Percentiles rank a stretch among this genome's conserved stretches.
phyloP scores from a whole-genome alignment of 2,113 vertebrate species.

The Pyrgilauda ruficollis region DNA sequence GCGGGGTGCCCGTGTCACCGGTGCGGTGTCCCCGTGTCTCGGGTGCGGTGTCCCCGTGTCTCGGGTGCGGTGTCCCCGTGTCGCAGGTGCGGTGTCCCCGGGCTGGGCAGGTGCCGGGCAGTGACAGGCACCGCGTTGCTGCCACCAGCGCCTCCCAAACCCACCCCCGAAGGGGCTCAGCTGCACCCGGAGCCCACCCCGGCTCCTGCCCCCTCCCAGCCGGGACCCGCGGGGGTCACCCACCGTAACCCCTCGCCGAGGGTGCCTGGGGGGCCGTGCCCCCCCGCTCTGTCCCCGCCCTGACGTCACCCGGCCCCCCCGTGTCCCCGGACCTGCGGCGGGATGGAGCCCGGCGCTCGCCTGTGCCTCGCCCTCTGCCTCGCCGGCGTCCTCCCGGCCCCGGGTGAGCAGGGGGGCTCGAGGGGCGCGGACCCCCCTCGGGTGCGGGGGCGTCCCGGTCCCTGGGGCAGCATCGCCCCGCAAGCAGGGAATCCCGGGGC shows the following conservation, averaged over 20 bases:
- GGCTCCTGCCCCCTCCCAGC: not conserved
- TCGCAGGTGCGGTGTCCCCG: not conserved
- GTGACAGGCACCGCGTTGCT: not conserved
- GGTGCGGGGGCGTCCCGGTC: fast-evolving
- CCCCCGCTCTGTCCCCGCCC: not conserved
- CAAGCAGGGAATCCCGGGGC: fast-evolving
- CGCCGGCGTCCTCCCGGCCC: not conserved
- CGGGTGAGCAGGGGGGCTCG: not conserved
- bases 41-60: fast-evolving
- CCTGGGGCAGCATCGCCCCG: not conserved
- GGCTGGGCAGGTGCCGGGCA: not conserved
- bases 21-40: not conserved
- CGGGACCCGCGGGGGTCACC: not conserved
- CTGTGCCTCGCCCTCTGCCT: not conserved
- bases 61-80: not conserved
- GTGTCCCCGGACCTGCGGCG: not conserved
- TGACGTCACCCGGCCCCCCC: not conserved
- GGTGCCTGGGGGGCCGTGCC: not conserved
- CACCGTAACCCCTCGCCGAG: fast-evolving
- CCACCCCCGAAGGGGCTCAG: not conserved
- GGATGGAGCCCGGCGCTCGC: not conserved
- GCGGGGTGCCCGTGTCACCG: not conserved
- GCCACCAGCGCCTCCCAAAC: not conserved
- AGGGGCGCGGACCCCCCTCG: not conserved
- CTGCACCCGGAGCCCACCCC: not conserved